Conservation (phyloP, 30 jellyfish, hydroid and myxozoan genomes). For the Turritopsis dohrnii region DNA sequence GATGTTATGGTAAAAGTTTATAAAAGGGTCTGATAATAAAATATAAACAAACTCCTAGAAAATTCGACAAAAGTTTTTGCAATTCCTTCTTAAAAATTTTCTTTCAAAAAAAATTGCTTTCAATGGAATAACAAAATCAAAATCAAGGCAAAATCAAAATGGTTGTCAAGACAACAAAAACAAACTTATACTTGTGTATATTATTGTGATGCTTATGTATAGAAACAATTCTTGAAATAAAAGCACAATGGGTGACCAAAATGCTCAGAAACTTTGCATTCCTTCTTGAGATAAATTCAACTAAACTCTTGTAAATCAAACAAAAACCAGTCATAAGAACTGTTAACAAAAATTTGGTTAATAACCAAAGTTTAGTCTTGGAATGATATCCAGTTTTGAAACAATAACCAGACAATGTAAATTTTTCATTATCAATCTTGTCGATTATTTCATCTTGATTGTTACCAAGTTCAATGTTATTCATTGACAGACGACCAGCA, state of each 20-base stretch:
- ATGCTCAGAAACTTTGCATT: not conserved
- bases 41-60: conserved; percentile 4
- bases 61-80: not conserved
- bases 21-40: not conserved
- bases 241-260: not conserved
- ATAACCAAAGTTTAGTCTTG: not conserved
- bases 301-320: not conserved
- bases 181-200: not conserved
- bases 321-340: not conserved
- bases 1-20: not conserved
- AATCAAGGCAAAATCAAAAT: not conserved
- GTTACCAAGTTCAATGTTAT: not conserved
- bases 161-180: not conserved
- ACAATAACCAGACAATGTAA: not conserved
- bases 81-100: not conserved
- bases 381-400: not conserved
- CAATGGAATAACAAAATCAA: not conserved
- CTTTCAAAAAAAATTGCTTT: not conserved
- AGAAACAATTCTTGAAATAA: not conserved
- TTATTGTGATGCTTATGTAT: not conserved
- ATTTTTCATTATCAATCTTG: not conserved
- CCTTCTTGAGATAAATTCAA: not conserved
- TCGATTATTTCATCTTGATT: not conserved
- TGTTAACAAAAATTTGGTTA: not conserved
- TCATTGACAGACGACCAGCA: not conserved